A percentile compares a stretch with the other conserved stretches of the same genome.
These are phyloP conservation scores for Halictus ligatus DNA, from an alignment of 2,888 invertebrate species.

Conservation along the genomic window DNA sequence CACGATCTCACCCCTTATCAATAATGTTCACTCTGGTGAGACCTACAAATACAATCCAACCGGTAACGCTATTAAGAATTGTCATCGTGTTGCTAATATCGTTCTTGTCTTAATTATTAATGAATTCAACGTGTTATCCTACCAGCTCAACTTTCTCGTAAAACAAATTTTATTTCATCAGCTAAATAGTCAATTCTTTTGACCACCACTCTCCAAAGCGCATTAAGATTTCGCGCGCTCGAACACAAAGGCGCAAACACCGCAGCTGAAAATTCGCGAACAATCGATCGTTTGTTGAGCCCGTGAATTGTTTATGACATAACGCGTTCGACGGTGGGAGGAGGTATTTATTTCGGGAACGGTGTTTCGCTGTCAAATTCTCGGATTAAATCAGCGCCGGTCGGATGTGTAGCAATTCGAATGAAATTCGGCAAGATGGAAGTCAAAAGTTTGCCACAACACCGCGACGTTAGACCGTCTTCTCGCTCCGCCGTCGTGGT, in stretches of 20 bases:
- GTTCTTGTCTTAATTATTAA: too few relatives aligned
- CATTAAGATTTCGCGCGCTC: neutral
- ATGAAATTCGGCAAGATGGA: slow-evolving; percentile 41
- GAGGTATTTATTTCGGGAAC: slow-evolving; percentile 44
- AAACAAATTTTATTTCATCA: neutral
- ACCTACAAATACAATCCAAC: too few relatives aligned
- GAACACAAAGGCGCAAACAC: neutral
- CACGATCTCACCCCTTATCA: neutral
- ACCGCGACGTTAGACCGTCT: slow-evolving; percentile 57
- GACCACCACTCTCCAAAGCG: neutral
- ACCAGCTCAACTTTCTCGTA: too few relatives aligned
- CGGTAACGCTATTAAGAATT: neutral
- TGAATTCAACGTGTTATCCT: neutral
- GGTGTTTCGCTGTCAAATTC: slow-evolving; percentile 49
- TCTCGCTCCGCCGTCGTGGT: slow-evolving; percentile 65
- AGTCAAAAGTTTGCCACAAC: slow-evolving; percentile 58
- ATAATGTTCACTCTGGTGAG: neutral
- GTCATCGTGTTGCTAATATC: neutral
- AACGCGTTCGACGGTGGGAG: neutral
- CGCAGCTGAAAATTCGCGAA: neutral
- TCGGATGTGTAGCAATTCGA: neutral
- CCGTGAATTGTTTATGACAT: slow-evolving; percentile 16
- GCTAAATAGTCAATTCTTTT: neutral
- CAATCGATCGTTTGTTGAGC: neutral
- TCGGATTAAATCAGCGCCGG: slow-evolving; percentile 12